phyloP scores from a whole-genome alignment of 2,888 invertebrate species.

The Andrena minutula region DNA sequence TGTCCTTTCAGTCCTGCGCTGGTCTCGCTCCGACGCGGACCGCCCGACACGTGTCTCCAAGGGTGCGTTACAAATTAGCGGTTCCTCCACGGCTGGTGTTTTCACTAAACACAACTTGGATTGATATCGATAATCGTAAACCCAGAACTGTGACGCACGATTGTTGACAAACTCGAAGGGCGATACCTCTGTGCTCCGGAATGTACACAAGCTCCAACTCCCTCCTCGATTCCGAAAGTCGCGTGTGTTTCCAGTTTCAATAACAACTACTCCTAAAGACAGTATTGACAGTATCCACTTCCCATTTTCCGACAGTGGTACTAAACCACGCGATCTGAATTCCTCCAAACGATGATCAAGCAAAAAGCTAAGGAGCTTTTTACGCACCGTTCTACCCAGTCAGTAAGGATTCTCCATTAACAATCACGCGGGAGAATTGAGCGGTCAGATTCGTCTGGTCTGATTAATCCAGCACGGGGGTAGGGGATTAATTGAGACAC shows the following conservation, averaged over 20 bases:
- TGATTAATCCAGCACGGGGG: constrained; percentile 5
- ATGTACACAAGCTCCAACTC: too few species aligned
- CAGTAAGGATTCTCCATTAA: background rate
- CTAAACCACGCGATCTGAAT: too few species aligned
- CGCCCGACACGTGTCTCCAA: background rate
- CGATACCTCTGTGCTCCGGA: background rate
- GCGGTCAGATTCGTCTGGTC: background rate
- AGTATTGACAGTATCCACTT: too few species aligned
- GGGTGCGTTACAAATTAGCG: background rate
- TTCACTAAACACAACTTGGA: background rate
- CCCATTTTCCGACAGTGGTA: too few species aligned
- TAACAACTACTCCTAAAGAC: too few species aligned
- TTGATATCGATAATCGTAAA: background rate
- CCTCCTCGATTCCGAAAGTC: too few species aligned
- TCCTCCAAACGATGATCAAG: too few species aligned
- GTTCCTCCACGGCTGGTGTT: background rate
- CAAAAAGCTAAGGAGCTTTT: too few species aligned
- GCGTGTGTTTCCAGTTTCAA: too few species aligned
- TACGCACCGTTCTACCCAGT: background rate
- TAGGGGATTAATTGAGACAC: constrained; percentile 27
- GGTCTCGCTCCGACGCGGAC: background rate
- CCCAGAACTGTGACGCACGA: background rate
- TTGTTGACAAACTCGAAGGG: background rate
- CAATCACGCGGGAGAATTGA: background rate
- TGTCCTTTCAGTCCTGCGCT: background rate